Evolutionary conservation across 1,140 invertebrate species (phyloP), one percentile per base, ranked within the genome.

Genomic region (Plectrocnemia conspersa): DNA sequence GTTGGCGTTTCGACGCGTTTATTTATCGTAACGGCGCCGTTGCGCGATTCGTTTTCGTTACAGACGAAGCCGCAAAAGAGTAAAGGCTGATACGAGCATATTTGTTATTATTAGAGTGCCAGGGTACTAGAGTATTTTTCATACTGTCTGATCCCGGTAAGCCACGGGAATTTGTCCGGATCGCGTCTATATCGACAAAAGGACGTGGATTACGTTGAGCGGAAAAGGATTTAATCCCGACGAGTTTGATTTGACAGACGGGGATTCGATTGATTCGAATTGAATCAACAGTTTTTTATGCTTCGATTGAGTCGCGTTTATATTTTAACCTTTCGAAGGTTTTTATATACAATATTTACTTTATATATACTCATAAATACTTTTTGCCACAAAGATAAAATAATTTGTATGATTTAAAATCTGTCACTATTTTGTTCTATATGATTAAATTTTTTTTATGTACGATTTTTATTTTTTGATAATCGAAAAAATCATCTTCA

Each of bases 31-130:
- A 41, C 23, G 24, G 21, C 18, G 18, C 19, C 38, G 50, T 42
- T 42, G 21, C 25, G 38, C 38, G 50, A 53, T 53, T 42, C 38
- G 18, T 53, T 53, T 42, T 53, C 50, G 38, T 53, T 53, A 53
- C 13, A 4, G 16, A 22, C 10, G 18, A 38, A 38, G 10, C 9
- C 10, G 15, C 21, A 21, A 6, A 9, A 44, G 15, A 40, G 23
- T 42, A 11, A 13, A n/a, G 24, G 36, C 38, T 53, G 36, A 53
- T 38, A 53, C 22, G 13, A 16, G 23, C 27, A 53, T 53, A 53
- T 53, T 53, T 16, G 38, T 53, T 41, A 41, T 53, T 53, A 53
- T 53, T 42, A 32, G 38, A 53, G 50, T 18, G 24, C 25, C 40
- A n/a, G 50, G 25, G 13, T 42, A n/a, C n/a, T n/a, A 23, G 1